Evolutionary conservation across 2,888 invertebrate genomes (phyloP).

Genomic region (Pachydiplax longipennis): DNA sequence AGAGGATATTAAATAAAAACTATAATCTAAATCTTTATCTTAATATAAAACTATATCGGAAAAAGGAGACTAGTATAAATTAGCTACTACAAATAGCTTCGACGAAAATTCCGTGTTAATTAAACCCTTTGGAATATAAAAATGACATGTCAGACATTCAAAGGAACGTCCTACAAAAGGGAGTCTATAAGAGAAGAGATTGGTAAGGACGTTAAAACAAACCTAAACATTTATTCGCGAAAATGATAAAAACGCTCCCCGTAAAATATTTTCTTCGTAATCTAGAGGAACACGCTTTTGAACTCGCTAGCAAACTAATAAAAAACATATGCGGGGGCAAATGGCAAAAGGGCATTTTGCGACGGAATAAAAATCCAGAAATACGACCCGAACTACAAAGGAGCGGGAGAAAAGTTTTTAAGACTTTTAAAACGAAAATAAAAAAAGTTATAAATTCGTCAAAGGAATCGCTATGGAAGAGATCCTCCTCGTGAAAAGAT

Average conservation of each 20-base stretch:
- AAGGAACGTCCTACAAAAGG: neutral
- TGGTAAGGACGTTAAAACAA: neutral
- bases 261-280: neutral
- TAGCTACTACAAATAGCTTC: too few species aligned
- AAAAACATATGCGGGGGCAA: neutral
- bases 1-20: too few species aligned
- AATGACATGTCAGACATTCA: neutral
- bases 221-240: neutral
- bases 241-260: neutral
- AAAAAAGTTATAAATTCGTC: neutral
- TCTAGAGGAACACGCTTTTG: neutral
- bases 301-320: neutral
- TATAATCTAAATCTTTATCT: too few species aligned
- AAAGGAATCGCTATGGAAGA: neutral
- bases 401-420: neutral
- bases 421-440: neutral
- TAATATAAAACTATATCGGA: too few species aligned
- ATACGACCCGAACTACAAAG: neutral
- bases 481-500: neutral
- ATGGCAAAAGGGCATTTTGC: neutral
- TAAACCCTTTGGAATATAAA: neutral
- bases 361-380: neutral
- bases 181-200: neutral
- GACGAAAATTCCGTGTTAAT: neutral
- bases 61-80: too few species aligned